phyloP scores from a whole-genome alignment of 2,113 vertebrate genomes.

The Gymnobelideus leadbeateri region DNA sequence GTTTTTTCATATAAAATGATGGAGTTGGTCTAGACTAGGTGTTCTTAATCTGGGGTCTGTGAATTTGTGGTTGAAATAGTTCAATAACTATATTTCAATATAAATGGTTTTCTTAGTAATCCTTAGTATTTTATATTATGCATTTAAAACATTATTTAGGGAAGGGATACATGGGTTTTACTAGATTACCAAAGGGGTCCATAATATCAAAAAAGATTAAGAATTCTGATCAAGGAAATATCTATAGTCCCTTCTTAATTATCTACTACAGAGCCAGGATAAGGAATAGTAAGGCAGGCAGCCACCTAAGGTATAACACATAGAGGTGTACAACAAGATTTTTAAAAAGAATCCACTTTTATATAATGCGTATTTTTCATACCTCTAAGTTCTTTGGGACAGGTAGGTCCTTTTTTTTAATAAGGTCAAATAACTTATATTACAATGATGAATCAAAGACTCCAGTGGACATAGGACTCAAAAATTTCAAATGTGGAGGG shows the following conservation, averaged over 20 bases:
- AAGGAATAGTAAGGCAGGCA: not conserved
- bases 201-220: not conserved
- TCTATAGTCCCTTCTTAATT: not conserved
- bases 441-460: not conserved
- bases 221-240: not conserved
- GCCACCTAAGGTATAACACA: not conserved
- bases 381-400: not conserved
- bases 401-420: not conserved
- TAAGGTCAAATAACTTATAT: not conserved
- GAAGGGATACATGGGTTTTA: not conserved
- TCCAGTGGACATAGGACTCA: not conserved
- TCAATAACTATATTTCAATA: not conserved
- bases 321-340: not conserved
- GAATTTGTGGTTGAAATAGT: not conserved
- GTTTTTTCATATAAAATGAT: not conserved
- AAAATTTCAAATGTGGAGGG: not conserved
- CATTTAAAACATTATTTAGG: not conserved
- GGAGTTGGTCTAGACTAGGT: not conserved
- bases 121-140: not conserved
- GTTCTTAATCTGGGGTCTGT: not conserved
- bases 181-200: not conserved
- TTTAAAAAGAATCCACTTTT: not conserved
- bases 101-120: not conserved
- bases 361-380: not conserved
- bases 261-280: not conserved